Evolutionary conservation across 2,113 vertebrate genomes (phyloP).

Genomic region (Cebidichthys violaceus): DNA sequence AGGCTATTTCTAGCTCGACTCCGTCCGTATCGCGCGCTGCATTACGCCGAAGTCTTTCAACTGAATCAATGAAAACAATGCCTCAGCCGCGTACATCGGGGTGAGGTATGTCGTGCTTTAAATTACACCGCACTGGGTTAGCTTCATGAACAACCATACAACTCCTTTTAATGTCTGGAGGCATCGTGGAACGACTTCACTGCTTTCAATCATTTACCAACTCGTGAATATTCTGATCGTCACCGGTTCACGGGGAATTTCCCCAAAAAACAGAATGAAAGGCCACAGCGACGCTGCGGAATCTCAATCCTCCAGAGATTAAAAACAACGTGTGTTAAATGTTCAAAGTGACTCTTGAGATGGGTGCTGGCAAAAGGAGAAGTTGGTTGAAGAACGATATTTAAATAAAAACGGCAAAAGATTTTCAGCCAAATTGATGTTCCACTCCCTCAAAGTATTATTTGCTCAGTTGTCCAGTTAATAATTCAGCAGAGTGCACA

Average conservation of each 20-base stretch:
- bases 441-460: background rate
- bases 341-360: background rate
- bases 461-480: conserved; percentile 50
- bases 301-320: background rate
- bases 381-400: background rate
- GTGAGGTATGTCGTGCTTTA: background rate
- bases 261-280: background rate
- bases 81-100: background rate
- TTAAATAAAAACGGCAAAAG: background rate
- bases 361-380: background rate
- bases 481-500: conserved; percentile 63
- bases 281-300: background rate
- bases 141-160: background rate
- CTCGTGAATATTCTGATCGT: conserved; percentile 28
- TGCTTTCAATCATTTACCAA: background rate
- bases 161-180: background rate
- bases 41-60: conserved; percentile 44
- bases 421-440: background rate
- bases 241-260: background rate
- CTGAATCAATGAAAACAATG: conserved; percentile 57
- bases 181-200: background rate
- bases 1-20: conserved; percentile 79
- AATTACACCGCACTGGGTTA: background rate
- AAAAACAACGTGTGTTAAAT: background rate
- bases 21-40: conserved; percentile 54